Evolutionary conservation across 30 jellyfish, hydroid and myxozoan species (phyloP), one percentile per base, ranked within the genome.

Genomic region (Aurelia aurita complex sp. Pacific): DNA sequence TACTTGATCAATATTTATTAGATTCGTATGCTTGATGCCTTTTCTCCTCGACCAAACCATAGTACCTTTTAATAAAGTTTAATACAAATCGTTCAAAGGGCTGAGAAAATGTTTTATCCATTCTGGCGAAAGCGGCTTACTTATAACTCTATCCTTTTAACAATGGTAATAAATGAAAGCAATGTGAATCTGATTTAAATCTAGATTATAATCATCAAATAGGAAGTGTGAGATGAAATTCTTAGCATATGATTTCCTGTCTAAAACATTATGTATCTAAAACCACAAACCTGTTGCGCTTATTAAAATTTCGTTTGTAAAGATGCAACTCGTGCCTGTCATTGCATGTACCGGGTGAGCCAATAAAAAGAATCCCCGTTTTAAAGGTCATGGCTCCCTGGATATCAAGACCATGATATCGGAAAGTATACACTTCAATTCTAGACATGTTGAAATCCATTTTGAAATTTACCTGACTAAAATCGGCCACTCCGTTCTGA

Each of bases 161-260:
- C 17, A 68, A 34, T 15, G 74, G 75, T 10, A 9, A 54, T 12
- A 34, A 11, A 16, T 11, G 59, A 55, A 40, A 16, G 85, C 85
- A 46, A 46, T 46, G 57, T 46, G 15, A 46, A 46, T 46, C 63
- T 55, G 40, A 9, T 32, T 59, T 42, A 59, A 55, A 11, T 64
- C 36, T 38, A 29, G 74, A 61, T 35, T 42, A 61, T 61, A 16
- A 62, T 77, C 42, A 77, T 77, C 77, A 42, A n/a, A 34, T 61
- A 62, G 87, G 87, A 77, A 77, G 38, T 46, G 33, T 63, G 50
- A 23, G 67, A 60, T 77, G 76, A 12, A 42, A 51, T 62, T 63
- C 68, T 29, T 18, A 17, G 85, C 12, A 36, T 23, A 7, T 9
- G 4, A 77, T 77, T 77, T 40, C 36, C 19, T 40, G 40, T n/a